phyloP scores from a whole-genome alignment of 2,113 vertebrate genomes.

The Gallinago undulata region DNA sequence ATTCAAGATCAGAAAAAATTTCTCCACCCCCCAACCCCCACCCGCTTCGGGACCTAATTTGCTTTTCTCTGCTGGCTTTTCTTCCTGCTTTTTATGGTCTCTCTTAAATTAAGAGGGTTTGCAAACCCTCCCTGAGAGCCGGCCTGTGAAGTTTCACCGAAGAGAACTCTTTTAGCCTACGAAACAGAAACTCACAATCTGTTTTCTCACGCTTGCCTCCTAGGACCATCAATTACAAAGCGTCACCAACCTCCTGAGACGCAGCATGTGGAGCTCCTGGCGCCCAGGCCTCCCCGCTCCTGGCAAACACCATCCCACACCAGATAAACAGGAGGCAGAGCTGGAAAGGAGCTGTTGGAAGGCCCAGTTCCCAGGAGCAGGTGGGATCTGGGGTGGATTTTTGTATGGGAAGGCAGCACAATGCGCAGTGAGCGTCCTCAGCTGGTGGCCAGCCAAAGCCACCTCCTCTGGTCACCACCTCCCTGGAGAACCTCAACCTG shows the following conservation, averaged over 20 bases:
- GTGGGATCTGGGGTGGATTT: background rate
- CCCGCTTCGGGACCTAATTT: background rate
- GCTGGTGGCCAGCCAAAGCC: rapidly evolving
- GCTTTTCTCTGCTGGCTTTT: background rate
- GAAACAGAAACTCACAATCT: background rate
- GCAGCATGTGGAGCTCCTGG: background rate
- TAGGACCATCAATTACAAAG: background rate
- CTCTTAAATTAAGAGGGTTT: background rate
- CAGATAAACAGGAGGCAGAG: background rate
- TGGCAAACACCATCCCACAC: background rate
- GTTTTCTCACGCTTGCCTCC: background rate
- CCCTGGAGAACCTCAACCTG: background rate
- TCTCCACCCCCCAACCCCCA: too few relatives aligned
- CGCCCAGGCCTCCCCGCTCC: background rate
- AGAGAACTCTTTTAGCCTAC: background rate
- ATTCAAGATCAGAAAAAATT: background rate
- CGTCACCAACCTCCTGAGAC: background rate
- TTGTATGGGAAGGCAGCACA: rapidly evolving
- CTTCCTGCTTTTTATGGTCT: constrained; percentile 15
- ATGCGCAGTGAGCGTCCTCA: rapidly evolving
- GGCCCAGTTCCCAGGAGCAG: background rate
- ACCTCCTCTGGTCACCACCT: background rate
- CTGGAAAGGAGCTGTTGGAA: background rate
- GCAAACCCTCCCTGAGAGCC: background rate
- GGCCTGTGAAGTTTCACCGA: background rate